A percentile compares a stretch with the other conserved stretches of the same genome.
These are phyloP conservation scores for Cactoblastis cactorum DNA, from an alignment of 2,888 invertebrate species.

Conservation along the genomic window DNA sequence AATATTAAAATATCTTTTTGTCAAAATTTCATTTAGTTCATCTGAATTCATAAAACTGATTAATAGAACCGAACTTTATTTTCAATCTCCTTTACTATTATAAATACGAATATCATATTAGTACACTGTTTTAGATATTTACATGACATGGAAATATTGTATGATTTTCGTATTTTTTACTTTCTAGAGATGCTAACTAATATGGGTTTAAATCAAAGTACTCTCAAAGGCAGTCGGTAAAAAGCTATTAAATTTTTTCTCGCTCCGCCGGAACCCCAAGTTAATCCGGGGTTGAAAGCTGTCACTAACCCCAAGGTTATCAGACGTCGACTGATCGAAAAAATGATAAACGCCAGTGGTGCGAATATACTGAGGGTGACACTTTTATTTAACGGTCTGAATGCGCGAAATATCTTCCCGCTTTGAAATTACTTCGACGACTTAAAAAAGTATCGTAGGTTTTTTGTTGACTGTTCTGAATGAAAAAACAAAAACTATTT, in stretches of 20 bases:
- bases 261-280: conserved; percentile 45
- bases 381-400: conserved; percentile 39
- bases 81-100: too few species aligned
- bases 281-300: conserved; percentile 68
- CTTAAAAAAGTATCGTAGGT: not conserved
- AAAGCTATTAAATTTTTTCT: conserved; percentile 64
- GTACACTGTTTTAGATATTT: too few species aligned
- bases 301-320: conserved; percentile 57
- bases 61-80: not conserved
- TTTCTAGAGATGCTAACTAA: too few species aligned
- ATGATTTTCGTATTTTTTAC: too few species aligned
- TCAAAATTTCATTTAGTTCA: not conserved
- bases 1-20: not conserved
- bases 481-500: conserved; percentile 1
- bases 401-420: conserved; percentile 1
- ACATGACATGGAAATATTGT: too few species aligned
- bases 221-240: conserved; percentile 41
- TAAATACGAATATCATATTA: too few species aligned
- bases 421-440: conserved; percentile 5
- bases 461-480: not conserved
- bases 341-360: conserved; percentile 56
- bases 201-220: conserved; percentile 36
- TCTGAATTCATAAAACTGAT: not conserved
- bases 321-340: conserved; percentile 52
- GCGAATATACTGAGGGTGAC: conserved; percentile 47